Percentiles rank a stretch among this genome's conserved stretches.
These are phyloP conservation scores for Danio rerio DNA, from an alignment of 2,113 vertebrate species.

Conservation along the genomic window GRCz12tu NC_133176.1:8019501-8020000, in stretches of 20 bases:
- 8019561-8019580: too few species aligned
- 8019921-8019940: background rate
- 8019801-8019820: background rate
- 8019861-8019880: background rate
- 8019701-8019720: too few species aligned
- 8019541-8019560: too few species aligned
- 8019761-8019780: background rate
- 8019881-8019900: background rate
- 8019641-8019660: too few species aligned
- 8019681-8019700: too few species aligned
- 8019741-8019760: background rate
- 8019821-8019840: background rate
- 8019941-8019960: constrained; percentile 8
- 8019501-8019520: too few species aligned
- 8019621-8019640: too few species aligned
- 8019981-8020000: background rate
- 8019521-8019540: too few species aligned
- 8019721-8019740: too few species aligned
- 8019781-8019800: background rate
- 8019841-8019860: background rate
- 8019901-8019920: background rate
- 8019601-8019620: too few species aligned
- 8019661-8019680: too few species aligned
- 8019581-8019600: too few species aligned
- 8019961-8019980: background rate